Percentiles rank a stretch among this genome's conserved stretches.
These are phyloP conservation scores for Perdita meconis DNA, from an alignment of 2,888 invertebrate species.

Conservation along the genomic window DNA sequence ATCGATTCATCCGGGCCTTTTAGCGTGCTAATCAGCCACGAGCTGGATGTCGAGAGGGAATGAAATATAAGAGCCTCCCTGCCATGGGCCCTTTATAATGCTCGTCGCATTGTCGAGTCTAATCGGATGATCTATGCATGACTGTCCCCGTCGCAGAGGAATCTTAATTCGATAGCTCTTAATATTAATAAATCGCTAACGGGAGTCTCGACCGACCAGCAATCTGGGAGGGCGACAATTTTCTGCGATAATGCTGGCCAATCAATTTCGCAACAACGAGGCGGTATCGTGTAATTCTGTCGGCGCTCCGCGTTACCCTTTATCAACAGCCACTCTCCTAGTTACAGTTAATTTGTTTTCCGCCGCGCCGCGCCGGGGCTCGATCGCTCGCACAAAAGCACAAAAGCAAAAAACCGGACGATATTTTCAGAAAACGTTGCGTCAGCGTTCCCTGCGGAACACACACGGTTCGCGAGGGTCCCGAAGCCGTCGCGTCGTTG, in stretches of 20 bases:
- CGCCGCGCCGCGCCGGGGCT: too few species aligned
- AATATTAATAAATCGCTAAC: conserved; percentile 65
- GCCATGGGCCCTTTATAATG: conserved; percentile 31
- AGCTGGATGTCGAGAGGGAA: conserved; percentile 61
- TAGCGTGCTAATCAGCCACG: conserved; percentile 68
- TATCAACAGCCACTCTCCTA: not conserved
- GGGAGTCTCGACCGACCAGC: conserved; percentile 4
- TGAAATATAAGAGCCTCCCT: conserved; percentile 59
- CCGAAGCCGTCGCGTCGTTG: too few species aligned
- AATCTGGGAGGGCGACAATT: not conserved
- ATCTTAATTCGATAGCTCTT: conserved; percentile 68
- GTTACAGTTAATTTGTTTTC: not conserved
- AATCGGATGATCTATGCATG: conserved; percentile 70
- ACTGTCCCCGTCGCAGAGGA: conserved; percentile 57
- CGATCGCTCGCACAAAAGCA: not conserved
- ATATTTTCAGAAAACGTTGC: too few species aligned
- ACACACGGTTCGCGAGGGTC: conserved; percentile 18
- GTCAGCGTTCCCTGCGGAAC: too few species aligned
- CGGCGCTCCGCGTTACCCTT: not conserved
- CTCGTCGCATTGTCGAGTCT: conserved; percentile 62
- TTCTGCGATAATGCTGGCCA: not conserved
- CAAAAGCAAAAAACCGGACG: too few species aligned
- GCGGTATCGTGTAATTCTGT: not conserved
- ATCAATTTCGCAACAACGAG: conserved; percentile 4
- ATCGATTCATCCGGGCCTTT: conserved; percentile 65